These are phyloP conservation scores for Molothrus aeneus DNA, from an alignment of 2,797 vertebrate species.

Conservation along the genomic window DNA sequence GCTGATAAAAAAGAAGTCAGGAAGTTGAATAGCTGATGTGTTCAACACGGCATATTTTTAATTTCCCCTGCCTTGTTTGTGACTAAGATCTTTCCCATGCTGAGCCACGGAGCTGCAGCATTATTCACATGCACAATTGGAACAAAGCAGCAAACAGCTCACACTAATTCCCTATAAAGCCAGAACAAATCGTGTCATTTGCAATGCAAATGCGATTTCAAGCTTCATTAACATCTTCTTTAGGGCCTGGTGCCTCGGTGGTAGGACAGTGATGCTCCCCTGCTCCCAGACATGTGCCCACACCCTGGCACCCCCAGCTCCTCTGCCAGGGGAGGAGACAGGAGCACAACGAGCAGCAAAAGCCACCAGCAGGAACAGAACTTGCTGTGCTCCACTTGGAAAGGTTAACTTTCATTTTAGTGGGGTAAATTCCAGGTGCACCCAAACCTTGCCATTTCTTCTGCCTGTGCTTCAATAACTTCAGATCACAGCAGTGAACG, in stretches of 20 bases:
- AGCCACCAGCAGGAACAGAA: not conserved
- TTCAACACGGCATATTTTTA: not conserved
- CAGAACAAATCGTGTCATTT: slow-evolving; percentile 66
- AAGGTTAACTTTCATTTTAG: not conserved
- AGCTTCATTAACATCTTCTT: slow-evolving; percentile 40
- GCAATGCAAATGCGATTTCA: slow-evolving; percentile 69
- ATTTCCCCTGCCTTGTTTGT: not conserved
- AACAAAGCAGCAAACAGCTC: slow-evolving; percentile 57
- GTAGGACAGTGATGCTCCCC: not conserved
- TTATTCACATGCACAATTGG: slow-evolving; percentile 46
- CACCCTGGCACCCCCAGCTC: not conserved
- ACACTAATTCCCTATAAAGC: slow-evolving; percentile 56
- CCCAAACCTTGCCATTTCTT: not conserved
- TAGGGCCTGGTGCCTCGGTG: slow-evolving; percentile 16
- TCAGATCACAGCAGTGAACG: not conserved
- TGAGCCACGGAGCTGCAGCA: slow-evolving; percentile 1
- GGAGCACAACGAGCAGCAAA: not conserved
- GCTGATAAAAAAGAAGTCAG: not conserved
- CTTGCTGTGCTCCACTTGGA: not conserved
- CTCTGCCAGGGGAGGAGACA: not conserved
- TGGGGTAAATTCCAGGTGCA: not conserved
- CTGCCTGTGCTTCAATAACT: not conserved
- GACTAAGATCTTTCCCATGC: not conserved
- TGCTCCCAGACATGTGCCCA: not conserved
- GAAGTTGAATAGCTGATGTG: not conserved